Base-by-base conservation (phyloP, 1,140 invertebrate species). In the Dinothrombium tinctorium region DNA sequence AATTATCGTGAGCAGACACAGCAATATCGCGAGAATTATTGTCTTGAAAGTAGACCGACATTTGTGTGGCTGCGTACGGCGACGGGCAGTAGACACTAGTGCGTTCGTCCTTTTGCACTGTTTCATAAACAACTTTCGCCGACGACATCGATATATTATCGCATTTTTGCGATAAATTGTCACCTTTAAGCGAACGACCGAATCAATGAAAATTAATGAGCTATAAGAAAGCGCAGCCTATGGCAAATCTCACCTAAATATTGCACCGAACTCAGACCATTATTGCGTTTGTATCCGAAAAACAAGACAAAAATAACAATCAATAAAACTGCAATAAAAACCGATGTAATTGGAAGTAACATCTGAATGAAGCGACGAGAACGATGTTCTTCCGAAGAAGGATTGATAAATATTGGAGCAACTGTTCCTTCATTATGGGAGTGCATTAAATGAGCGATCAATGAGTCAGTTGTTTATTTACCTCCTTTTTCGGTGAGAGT, bases 401-500 rank as follows among this genome's bases (percentile, higher is more conserved):
- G 12, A 14, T 5, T n/a, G 4, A 38, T 24, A 4, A 24, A 38
- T 19, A 25, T 24, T 25, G 37, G 37, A 25, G 37, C 21, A 25
- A 38, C 26, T 1, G 37, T 38, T 24, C 4, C 37, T 38, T 9
- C 9, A 15, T 26, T 33, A 14, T 11, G 32, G 2, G 8, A 36
- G 17, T 22, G 19, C 26, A 32, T 32, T 32, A 1, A 28, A 28
- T 14, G n/a, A 32, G 17, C 29, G 29, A 32, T 32, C 29, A 32
- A 32, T 32, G n/a, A 15, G n/a, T 28, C n/a, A n/a, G n/a, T n/a
- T n/a, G n/a, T 28, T 42, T 40, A 19, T 5, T 28, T 29, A 21
- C 36, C 37, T 39, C 87, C 89, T 50, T 78, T 80, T 45, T 82
- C 71, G 15, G 84, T 90, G 28, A 69, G 58, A 9, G 74, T 76